Conservation (phyloP, 23 tunicate species). For the Aplidium turbinatum region DNA sequence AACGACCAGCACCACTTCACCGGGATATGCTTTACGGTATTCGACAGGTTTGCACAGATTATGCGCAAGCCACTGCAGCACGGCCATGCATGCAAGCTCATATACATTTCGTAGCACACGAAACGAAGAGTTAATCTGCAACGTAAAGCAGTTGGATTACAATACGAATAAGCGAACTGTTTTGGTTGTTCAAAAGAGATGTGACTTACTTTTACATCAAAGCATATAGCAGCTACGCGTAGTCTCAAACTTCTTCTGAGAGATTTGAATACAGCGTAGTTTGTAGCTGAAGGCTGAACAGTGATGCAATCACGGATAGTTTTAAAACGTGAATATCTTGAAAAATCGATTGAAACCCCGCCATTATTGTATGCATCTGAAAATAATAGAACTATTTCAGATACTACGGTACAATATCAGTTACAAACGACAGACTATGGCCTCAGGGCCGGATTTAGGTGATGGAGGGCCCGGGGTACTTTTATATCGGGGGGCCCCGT, state of each 20-base stretch:
- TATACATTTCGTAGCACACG: constrained; percentile 7
- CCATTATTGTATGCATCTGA: background rate
- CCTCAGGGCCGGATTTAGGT: too few species aligned
- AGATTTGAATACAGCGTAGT: background rate
- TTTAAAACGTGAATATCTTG: background rate
- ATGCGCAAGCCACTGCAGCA: constrained; percentile 20
- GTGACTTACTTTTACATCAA: constrained; percentile 2
- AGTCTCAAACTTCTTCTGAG: constrained; percentile 5
- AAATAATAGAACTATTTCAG: too few species aligned
- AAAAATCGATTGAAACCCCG: constrained; percentile 20
- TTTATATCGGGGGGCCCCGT: too few species aligned
- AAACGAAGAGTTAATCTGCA: background rate
- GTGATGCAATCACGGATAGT: constrained; percentile 11
- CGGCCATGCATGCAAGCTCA: constrained; percentile 3
- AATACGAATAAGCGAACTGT: background rate
- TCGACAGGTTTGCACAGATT: background rate
- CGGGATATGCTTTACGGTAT: background rate
- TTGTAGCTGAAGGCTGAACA: background rate
- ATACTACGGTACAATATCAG: too few species aligned
- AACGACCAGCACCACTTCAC: background rate
- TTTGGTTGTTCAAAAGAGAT: background rate
- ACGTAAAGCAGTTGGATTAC: background rate
- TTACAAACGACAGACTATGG: too few species aligned
- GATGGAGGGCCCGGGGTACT: too few species aligned
- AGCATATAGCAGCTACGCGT: background rate